Evolutionary conservation across 2,797 vertebrate species (phyloP), one percentile per base, ranked within the genome.

Genomic region (Tragopan temminckii): DNA sequence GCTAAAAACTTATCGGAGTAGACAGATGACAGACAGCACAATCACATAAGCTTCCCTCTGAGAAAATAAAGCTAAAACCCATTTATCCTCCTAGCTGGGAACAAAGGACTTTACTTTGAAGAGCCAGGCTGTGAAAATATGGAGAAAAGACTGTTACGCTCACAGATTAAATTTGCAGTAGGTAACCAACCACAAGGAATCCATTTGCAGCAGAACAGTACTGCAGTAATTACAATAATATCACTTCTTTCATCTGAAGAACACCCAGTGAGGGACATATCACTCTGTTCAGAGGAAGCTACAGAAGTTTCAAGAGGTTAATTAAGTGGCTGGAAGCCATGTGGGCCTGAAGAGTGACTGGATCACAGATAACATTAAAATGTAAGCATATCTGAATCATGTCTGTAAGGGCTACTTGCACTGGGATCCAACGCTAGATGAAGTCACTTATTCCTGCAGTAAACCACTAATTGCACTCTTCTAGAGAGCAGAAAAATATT

Each of bases 11-110:
- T 96, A 93, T 66, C 66, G 0, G 66, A 9, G 1, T 58, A 94
- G 93, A 94, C 95, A 94, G 94, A 94, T 94, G 95, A 93, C 89
- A 96, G 95, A 91, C 91, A 81, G 93, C 66, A 55, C 91, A 91
- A 89, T 92, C 93, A 69, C 85, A 72, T 92, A 91, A 95, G 85
- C 82, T 94, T 71, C 69, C 72, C 87, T 85, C 87, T 66, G 89
- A 96, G 94, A 91, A 94, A 96, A 96, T 75, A 80, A 58, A 95
- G 69, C 82, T 94, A 94, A 95, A 95, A 29, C 40, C 58, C 87
- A 78, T 94, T 96, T 96, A 88, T 89, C 89, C 75, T 64, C 76
- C 80, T 80, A 68, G 45, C 5, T 80, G 38, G 69, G 84, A 95
- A 95, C 91, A 94, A 93, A 85, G 70, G 31, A 57, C 76, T 67